A percentile compares a stretch with the other conserved stretches of the same genome.
phyloP scores from a whole-genome alignment of 2,888 invertebrate genomes.

The Drosophila mercatorum region DNA sequence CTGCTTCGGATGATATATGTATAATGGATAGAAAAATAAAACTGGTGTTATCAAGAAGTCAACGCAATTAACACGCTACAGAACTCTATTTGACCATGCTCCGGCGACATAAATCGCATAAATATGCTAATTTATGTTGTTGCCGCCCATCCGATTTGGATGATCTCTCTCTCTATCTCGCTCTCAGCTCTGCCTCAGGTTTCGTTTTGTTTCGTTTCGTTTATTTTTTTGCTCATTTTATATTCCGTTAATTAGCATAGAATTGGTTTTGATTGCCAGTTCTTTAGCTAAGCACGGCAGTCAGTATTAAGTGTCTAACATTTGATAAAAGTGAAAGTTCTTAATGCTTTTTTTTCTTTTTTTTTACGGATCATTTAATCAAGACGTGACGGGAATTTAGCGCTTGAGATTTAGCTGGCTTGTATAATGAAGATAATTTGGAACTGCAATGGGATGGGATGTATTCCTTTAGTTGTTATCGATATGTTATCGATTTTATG shows the following conservation, averaged over 20 bases:
- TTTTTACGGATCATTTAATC: not conserved
- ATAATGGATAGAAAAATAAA: conserved; percentile 34
- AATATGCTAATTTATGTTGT: conserved; percentile 62
- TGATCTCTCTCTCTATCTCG: conserved; percentile 13
- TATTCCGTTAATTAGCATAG: conserved; percentile 48
- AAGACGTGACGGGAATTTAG: not conserved
- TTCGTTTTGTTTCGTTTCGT: conserved; percentile 27
- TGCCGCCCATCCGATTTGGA: conserved; percentile 41
- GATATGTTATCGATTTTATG: not conserved
- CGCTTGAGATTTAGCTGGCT: not conserved
- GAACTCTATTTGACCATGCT: conserved; percentile 54
- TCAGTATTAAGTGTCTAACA: conserved; percentile 1
- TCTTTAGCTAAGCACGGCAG: conserved; percentile 3
- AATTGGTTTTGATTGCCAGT: conserved; percentile 21
- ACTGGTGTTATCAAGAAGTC: conserved; percentile 55
- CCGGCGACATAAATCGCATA: conserved; percentile 60
- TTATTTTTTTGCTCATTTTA: conserved; percentile 26
- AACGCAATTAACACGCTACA: conserved; percentile 52
- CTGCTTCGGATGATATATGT: conserved; percentile 21
- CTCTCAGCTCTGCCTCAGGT: conserved; percentile 3
- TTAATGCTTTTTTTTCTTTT: not conserved
- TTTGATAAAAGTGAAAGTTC: conserved; percentile 47
- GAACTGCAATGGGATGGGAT: not conserved
- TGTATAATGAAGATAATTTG: not conserved
- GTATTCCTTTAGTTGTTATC: not conserved